Percentiles rank a stretch among this genome's conserved stretches.
phyloP scores from a whole-genome alignment of 2,888 invertebrate species.

The Chouioia cunea region DNA sequence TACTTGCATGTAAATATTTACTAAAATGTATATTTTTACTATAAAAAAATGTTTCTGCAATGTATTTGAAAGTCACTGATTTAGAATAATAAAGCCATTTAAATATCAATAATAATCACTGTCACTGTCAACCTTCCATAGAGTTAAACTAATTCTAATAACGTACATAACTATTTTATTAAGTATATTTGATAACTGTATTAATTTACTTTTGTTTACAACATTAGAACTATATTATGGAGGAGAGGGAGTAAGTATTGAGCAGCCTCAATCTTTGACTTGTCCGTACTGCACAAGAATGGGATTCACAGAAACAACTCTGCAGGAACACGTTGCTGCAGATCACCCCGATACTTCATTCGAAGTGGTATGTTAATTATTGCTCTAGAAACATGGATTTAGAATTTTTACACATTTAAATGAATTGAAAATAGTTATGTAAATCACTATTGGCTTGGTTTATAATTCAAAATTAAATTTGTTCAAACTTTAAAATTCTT shows the following conservation, averaged over 20 bases:
- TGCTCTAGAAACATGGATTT: too few species aligned
- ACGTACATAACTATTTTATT: constrained; percentile 11
- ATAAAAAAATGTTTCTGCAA: background rate
- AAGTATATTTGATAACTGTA: background rate
- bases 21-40: constrained; percentile 5
- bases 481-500: too few species aligned
- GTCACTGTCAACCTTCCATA: too few species aligned
- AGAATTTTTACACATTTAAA: too few species aligned
- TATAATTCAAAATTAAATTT: too few species aligned
- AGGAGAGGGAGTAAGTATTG: constrained; percentile 90
- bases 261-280: constrained; percentile 95
- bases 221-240: constrained; percentile 91
- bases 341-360: constrained; percentile 93
- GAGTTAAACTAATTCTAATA: background rate
- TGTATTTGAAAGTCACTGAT: background rate
- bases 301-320: constrained; percentile 93
- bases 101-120: too few species aligned
- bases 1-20: constrained; percentile 7
- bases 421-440: too few species aligned
- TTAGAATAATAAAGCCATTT: too few species aligned
- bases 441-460: too few species aligned
- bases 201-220: background rate
- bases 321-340: constrained; percentile 91
- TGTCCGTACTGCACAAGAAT: constrained; percentile 98
- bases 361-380: constrained; percentile 79